Base-by-base conservation (phyloP, 2,888 invertebrate species). In the Galerucella nymphaeae region DNA sequence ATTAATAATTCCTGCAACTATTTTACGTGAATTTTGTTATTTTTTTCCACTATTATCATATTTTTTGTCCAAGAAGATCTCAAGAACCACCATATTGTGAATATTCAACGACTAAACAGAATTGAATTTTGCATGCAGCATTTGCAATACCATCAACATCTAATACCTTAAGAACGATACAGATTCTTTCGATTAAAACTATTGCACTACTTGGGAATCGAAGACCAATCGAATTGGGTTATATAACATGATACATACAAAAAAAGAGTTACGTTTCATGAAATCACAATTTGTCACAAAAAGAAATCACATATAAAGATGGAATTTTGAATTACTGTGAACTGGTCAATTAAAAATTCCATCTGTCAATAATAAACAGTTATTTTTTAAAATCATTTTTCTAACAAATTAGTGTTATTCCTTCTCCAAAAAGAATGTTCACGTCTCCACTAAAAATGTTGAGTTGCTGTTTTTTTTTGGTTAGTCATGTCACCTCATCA, bases 171-270 rank as follows among this genome's bases (percentile, higher is more conserved):
- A 61, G 42, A 62, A 59, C 59, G 68, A 73, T 73, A 76, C 73
- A 76, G 74, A 74, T 73, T 53, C 75, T 74, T 75, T 75, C 65
- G n/a, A 62, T 71, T 74, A 73, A 76, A 74, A 75, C 73, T 68
- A 77, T 77, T 77, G 77, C 77, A 77, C 77, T 77, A 77, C 77
- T 61, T 59, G 69, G 61, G 58, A 38, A 70, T 70, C 14, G 42
- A 57, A 69, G 70, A 70, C 70, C 70, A 70, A 63, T 63, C 70
- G 63, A 70, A 45, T 57, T 64, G 55, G 57, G 58, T 41, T 66
- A 30, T 23, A 48, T 13, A n/a, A 23, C 18, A 11, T 57, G 16
- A 20, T 30, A 13, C 30, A 53, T 14, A 14, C 5, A 50, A 20
- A 45, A 64, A 20, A 42, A 53, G 6, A n/a, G n/a, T 23, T 18